phyloP scores from a whole-genome alignment of 2,113 vertebrate species.

The Aphyosemion australe region DNA sequence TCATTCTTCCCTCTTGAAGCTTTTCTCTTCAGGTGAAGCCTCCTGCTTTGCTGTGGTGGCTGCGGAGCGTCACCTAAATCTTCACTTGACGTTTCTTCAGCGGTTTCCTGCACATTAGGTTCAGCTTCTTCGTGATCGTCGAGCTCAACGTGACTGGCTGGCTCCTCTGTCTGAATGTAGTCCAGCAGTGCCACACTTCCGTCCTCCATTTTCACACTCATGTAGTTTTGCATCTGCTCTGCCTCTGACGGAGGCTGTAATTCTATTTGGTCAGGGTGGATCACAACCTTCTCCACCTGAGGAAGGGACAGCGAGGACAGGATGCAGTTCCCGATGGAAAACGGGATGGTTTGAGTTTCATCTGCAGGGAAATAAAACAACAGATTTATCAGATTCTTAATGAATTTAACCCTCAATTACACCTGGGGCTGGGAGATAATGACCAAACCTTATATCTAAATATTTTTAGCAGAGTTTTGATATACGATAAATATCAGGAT shows the following conservation, averaged over 20 bases:
- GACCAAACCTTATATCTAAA: too few relatives aligned
- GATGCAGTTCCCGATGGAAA: slow-evolving; percentile 73
- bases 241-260: slow-evolving; percentile 45
- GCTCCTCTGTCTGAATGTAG: slow-evolving; percentile 66
- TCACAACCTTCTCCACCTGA: slow-evolving; percentile 70
- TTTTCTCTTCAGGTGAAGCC: slow-evolving; percentile 63
- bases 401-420: neutral
- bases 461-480: too few relatives aligned
- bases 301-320: slow-evolving; percentile 73
- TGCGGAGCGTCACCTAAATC: slow-evolving; percentile 45
- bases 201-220: slow-evolving; percentile 70
- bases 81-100: neutral
- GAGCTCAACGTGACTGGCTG: slow-evolving; percentile 17
- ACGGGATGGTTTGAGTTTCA: slow-evolving; percentile 60
- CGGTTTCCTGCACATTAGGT: neutral
- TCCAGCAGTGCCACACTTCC: slow-evolving; percentile 69
- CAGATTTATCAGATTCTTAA: neutral
- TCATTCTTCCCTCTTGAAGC: slow-evolving; percentile 38
- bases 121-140: slow-evolving; percentile 16
- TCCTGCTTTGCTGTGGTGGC: slow-evolving; percentile 69
- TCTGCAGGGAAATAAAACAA: slow-evolving; percentile 46
- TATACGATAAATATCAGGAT: too few relatives aligned
- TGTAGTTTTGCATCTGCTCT: slow-evolving; percentile 51
- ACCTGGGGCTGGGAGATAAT: too few relatives aligned
- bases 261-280: slow-evolving; percentile 56